phyloP scores from a whole-genome alignment of 1,140 invertebrate genomes.

The Gerris buenoi region DNA sequence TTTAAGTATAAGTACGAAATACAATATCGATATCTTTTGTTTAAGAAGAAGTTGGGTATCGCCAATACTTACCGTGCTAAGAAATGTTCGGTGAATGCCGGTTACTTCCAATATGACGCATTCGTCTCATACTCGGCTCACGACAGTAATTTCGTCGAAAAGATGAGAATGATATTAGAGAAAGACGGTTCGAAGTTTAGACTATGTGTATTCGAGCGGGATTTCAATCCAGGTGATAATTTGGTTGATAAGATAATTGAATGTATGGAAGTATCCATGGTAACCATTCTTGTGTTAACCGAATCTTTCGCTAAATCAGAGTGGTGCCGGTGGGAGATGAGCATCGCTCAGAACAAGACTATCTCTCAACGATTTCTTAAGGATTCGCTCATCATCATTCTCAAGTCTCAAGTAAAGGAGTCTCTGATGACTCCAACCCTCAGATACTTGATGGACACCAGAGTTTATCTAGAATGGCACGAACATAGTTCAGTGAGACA shows the following conservation, averaged over 20 bases:
- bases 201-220: slow-evolving; percentile 46
- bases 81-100: background rate
- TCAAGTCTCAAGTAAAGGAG: slow-evolving; percentile 36
- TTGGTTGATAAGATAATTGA: slow-evolving; percentile 43
- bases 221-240: slow-evolving; percentile 44
- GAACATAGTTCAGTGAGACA: slow-evolving; percentile 29
- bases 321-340: slow-evolving; percentile 50
- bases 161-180: slow-evolving; percentile 40
- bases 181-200: slow-evolving; percentile 35
- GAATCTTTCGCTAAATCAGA: slow-evolving; percentile 45
- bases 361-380: slow-evolving; percentile 20
- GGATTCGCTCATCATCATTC: slow-evolving; percentile 38
- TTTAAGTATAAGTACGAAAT: background rate
- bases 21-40: background rate
- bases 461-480: slow-evolving; percentile 42
- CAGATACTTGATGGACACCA: slow-evolving; percentile 41
- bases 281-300: slow-evolving; percentile 43
- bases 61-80: background rate
- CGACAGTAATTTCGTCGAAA: slow-evolving; percentile 41
- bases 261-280: slow-evolving; percentile 40
- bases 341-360: slow-evolving; percentile 34
- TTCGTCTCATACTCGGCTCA: slow-evolving; percentile 49
- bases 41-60: background rate
- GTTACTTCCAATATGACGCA: slow-evolving; percentile 40
- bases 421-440: slow-evolving; percentile 38